phyloP scores from a whole-genome alignment of 2,797 vertebrate species.

The Antrozous pallidus region DNA sequence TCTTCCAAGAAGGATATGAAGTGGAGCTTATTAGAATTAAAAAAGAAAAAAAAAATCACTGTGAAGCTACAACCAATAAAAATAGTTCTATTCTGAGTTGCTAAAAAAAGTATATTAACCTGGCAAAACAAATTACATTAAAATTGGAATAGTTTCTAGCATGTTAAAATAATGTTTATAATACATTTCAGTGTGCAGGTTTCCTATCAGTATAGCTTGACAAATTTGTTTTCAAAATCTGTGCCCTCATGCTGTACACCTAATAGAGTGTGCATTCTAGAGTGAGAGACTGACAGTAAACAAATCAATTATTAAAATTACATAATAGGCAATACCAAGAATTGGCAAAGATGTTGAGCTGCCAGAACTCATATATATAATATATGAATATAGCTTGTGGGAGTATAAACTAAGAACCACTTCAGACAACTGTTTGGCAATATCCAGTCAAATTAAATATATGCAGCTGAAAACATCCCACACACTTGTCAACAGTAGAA shows the following conservation, averaged over 20 bases:
- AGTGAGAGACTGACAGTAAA: neutral
- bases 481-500: neutral
- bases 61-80: neutral
- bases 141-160: neutral
- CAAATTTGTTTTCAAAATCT: neutral
- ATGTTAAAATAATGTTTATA: neutral
- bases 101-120: neutral
- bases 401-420: neutral
- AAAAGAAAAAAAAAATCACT: neutral
- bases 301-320: neutral
- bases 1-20: neutral
- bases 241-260: neutral
- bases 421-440: neutral
- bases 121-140: neutral
- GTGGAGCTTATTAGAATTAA: neutral
- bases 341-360: neutral
- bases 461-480: neutral
- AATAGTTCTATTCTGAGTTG: neutral
- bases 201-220: neutral
- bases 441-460: neutral
- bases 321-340: too few species aligned
- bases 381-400: neutral
- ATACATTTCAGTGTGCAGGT: neutral
- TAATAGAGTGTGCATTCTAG: neutral
- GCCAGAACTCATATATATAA: neutral